phyloP scores from a whole-genome alignment of 2,797 vertebrate genomes.

The Chelmon rostratus region DNA sequence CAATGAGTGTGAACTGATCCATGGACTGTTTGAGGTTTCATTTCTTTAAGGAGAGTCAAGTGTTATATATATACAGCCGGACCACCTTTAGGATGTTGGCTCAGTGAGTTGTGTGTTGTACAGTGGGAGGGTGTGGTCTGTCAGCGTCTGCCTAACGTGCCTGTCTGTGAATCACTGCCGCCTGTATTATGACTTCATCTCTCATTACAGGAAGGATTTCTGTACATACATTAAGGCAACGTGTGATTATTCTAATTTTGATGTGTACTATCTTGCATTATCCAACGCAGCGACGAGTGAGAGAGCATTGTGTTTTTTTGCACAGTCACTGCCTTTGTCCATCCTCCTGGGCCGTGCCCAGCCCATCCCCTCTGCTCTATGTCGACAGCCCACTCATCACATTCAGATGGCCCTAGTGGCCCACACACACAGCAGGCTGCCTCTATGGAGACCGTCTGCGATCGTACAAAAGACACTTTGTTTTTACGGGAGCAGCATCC shows the following conservation, averaged over 20 bases:
- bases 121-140: slow-evolving; percentile 68
- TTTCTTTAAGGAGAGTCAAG: neutral
- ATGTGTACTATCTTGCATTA: slow-evolving; percentile 20
- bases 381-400: slow-evolving; percentile 85
- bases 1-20: neutral
- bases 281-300: slow-evolving; percentile 36
- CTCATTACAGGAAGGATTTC: slow-evolving; percentile 14
- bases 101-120: slow-evolving; percentile 37
- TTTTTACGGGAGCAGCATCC: slow-evolving; percentile 61
- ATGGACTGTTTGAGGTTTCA: neutral
- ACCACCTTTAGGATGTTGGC: no score
- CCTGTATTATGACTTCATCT: slow-evolving; percentile 24
- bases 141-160: slow-evolving; percentile 26
- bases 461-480: slow-evolving; percentile 83
- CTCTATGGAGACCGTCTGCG: slow-evolving; percentile 73
- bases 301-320: slow-evolving; percentile 76
- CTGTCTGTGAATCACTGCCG: slow-evolving; percentile 24
- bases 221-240: slow-evolving; percentile 19
- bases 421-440: slow-evolving; percentile 68
- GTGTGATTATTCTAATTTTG: slow-evolving; percentile 2
- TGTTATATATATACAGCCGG: no score
- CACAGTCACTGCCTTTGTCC: slow-evolving; percentile 86
- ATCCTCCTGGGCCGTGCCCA: slow-evolving; percentile 74
- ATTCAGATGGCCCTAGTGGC: slow-evolving; percentile 74
- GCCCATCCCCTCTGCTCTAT: slow-evolving; percentile 77